phyloP scores from a whole-genome alignment of 2,113 vertebrate genomes.

The Halichoerus grypus region DNA sequence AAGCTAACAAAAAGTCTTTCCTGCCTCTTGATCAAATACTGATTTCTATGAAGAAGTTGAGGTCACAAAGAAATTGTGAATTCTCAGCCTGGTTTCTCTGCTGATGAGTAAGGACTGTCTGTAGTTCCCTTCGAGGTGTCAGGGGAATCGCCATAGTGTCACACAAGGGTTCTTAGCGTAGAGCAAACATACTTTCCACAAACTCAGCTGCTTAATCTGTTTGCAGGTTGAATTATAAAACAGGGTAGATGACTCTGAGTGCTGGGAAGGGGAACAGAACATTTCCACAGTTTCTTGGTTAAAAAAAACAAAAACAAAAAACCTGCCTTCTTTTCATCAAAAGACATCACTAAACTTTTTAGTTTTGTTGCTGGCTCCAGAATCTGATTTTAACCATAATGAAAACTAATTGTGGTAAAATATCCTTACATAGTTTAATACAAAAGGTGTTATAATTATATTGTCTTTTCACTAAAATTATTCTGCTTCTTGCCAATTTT shows the following conservation, averaged over 20 bases:
- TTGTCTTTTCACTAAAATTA: slow-evolving; percentile 69
- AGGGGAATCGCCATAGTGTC: slow-evolving; percentile 88
- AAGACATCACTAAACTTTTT: slow-evolving; percentile 84
- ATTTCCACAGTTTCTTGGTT: slow-evolving; percentile 87
- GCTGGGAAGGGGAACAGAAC: slow-evolving; percentile 87
- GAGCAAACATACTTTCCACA: slow-evolving; percentile 92
- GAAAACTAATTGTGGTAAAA: slow-evolving; percentile 83
- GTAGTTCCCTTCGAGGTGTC: slow-evolving; percentile 88
- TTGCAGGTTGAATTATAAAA: slow-evolving; percentile 95
- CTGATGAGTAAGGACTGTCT: slow-evolving; percentile 86
- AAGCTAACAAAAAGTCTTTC: slow-evolving; percentile 85
- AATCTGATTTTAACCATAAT: slow-evolving; percentile 81
- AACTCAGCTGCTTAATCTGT: slow-evolving; percentile 93
- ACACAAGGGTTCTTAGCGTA: slow-evolving; percentile 91
- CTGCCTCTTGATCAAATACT: slow-evolving; percentile 86
- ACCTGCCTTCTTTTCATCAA: slow-evolving; percentile 84
- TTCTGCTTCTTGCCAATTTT: slow-evolving; percentile 75
- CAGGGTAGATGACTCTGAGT: slow-evolving; percentile 87
- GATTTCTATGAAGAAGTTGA: slow-evolving; percentile 86
- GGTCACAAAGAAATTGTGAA: slow-evolving; percentile 87
- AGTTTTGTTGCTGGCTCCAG: slow-evolving; percentile 82
- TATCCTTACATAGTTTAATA: slow-evolving; percentile 80
- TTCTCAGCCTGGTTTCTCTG: slow-evolving; percentile 86
- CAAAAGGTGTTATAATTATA: slow-evolving; percentile 73
- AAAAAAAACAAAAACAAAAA: slow-evolving; percentile 49